Conservation (phyloP, 2,797 vertebrate genomes). For the Tenualosa ilisha region DNA sequence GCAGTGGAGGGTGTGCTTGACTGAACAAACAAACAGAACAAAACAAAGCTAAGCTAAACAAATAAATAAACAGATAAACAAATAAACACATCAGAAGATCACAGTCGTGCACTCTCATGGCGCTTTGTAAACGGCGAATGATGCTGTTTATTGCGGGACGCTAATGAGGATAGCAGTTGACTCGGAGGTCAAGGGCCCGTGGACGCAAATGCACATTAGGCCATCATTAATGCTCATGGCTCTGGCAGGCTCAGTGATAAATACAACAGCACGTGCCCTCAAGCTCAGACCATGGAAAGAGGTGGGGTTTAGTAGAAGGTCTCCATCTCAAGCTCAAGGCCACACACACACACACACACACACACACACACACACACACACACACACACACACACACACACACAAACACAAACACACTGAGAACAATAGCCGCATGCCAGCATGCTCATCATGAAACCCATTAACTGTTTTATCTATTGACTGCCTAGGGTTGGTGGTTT, state of each 20-base stretch:
- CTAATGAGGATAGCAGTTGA: not conserved
- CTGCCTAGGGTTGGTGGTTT: not conserved
- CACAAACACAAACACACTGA: not conserved
- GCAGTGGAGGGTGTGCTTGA: not conserved
- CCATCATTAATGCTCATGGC: not conserved
- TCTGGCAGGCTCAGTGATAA: not conserved
- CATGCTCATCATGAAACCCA: not conserved
- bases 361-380: not conserved
- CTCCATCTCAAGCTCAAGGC: not conserved
- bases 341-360: not conserved
- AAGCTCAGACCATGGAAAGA: not conserved
- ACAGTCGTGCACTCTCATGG: not conserved
- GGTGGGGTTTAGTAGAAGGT: not conserved
- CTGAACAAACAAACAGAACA: not conserved
- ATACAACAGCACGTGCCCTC: not conserved
- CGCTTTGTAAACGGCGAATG: not conserved
- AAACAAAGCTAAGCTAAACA: not conserved
- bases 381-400: not conserved
- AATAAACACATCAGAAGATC: not conserved
- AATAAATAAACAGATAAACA: not conserved
- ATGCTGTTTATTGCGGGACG: not conserved
- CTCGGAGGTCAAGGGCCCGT: not conserved
- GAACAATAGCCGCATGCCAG: not conserved
- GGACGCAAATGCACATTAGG: not conserved
- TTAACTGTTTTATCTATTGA: not conserved